Percentiles rank a stretch among this genome's conserved stretches.
These are phyloP conservation scores for Pycnonotus jocosus DNA, from an alignment of 2,113 vertebrate species.

Conservation along the genomic window DNA sequence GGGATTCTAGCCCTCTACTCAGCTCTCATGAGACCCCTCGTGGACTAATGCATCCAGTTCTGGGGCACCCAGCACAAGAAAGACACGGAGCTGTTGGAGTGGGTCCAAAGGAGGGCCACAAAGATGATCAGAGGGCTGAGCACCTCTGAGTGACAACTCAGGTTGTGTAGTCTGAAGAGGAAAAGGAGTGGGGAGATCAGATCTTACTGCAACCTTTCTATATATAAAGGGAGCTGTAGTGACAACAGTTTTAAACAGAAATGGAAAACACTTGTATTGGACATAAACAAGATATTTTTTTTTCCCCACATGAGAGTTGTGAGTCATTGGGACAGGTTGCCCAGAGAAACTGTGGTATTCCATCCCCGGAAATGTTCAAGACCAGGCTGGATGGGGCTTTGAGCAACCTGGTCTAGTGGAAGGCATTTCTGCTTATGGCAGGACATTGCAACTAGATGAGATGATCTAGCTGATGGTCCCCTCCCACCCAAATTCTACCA, in stretches of 20 bases:
- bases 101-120: not conserved
- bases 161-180: not conserved
- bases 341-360: not conserved
- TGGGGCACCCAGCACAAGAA: not conserved
- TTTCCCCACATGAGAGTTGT: not conserved
- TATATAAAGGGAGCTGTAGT: not conserved
- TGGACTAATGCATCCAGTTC: not conserved
- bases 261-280: not conserved
- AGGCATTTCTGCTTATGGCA: not conserved
- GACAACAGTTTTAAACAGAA: not conserved
- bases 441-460: not conserved
- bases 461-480: not conserved
- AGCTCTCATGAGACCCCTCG: not conserved
- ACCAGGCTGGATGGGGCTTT: not conserved
- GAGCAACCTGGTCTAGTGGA: not conserved
- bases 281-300: not conserved
- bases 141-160: not conserved
- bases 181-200: not conserved
- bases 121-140: not conserved
- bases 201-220: not conserved
- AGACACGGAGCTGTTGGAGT: not conserved
- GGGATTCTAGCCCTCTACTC: not conserved
- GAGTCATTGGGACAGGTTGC: not conserved
- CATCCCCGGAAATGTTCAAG: not conserved
- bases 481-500: not conserved